Evolutionary conservation across 2,888 invertebrate genomes (phyloP).

Genomic region (Notodonta ziczac): DNA sequence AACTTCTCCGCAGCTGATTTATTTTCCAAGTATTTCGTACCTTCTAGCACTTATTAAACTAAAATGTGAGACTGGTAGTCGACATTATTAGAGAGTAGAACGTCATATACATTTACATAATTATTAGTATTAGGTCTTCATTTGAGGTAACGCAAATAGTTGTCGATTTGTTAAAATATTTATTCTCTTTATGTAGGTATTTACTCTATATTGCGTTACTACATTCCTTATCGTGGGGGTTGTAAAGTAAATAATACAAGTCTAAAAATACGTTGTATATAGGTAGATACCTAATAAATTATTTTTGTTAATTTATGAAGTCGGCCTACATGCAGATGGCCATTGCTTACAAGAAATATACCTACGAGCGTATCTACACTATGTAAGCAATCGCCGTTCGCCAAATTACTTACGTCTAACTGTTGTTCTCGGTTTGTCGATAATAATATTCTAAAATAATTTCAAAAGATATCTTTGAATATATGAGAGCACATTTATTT

Average conservation of each 20-base stretch:
- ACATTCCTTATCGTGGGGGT: constrained; percentile 75
- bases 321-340: constrained; percentile 70
- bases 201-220: constrained; percentile 66
- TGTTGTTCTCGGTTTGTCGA: constrained; percentile 29
- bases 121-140: constrained; percentile 76
- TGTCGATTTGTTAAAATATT: constrained; percentile 71
- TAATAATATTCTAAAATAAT: constrained; percentile 25
- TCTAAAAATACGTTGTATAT: constrained; percentile 73
- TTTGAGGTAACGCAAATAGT: constrained; percentile 72
- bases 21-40: constrained; percentile 76
- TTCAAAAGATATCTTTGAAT: constrained; percentile 43
- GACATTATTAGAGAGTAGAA: constrained; percentile 82
- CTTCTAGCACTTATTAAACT: constrained; percentile 82
- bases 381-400: constrained; percentile 23
- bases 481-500: constrained; percentile 36
- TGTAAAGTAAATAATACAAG: constrained; percentile 69
- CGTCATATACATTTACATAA: constrained; percentile 73
- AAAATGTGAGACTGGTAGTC: constrained; percentile 85
- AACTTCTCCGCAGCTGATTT: constrained; percentile 72
- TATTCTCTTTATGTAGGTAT: constrained; percentile 68
- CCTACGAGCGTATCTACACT: constrained; percentile 2
- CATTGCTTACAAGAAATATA: constrained; percentile 34
- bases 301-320: constrained; percentile 60
- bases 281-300: constrained; percentile 62
- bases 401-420: constrained; percentile 9